These are phyloP conservation scores for Amiota minor DNA, from an alignment of 2,888 invertebrate genomes.

Conservation along the genomic window DNA sequence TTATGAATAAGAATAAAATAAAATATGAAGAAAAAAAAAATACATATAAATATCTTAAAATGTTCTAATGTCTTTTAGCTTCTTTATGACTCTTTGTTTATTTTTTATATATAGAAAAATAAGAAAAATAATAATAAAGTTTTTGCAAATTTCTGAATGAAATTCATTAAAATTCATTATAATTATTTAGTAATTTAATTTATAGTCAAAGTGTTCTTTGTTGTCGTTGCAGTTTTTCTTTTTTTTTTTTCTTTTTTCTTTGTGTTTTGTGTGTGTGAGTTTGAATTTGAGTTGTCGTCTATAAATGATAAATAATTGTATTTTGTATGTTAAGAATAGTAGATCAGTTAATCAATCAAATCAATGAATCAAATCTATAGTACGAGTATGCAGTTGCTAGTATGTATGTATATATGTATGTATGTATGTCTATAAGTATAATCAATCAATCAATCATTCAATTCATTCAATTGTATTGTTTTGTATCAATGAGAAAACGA, in stretches of 20 bases:
- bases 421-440: too few relatives aligned
- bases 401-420: too few relatives aligned
- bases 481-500: conserved; percentile 41
- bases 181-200: conserved; percentile 19
- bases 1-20: too few relatives aligned
- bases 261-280: conserved; percentile 29
- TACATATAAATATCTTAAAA: conserved; percentile 63
- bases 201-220: background rate
- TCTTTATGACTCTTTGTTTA: conserved; percentile 40
- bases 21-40: conserved; percentile 25
- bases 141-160: background rate
- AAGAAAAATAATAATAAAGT: conserved; percentile 27
- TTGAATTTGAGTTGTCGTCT: conserved; percentile 37
- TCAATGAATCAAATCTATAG: background rate
- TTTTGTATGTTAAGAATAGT: background rate
- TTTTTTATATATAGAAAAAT: background rate
- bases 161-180: background rate
- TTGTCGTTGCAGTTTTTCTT: background rate
- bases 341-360: conserved; percentile 25
- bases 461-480: too few relatives aligned
- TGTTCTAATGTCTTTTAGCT: conserved; percentile 67
- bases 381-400: too few relatives aligned
- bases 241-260: conserved; percentile 27
- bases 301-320: conserved; percentile 10
- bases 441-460: conserved; percentile 31